Conservation (phyloP, 2,888 invertebrate genomes). For the Mesopsocus fuscifrons region DNA sequence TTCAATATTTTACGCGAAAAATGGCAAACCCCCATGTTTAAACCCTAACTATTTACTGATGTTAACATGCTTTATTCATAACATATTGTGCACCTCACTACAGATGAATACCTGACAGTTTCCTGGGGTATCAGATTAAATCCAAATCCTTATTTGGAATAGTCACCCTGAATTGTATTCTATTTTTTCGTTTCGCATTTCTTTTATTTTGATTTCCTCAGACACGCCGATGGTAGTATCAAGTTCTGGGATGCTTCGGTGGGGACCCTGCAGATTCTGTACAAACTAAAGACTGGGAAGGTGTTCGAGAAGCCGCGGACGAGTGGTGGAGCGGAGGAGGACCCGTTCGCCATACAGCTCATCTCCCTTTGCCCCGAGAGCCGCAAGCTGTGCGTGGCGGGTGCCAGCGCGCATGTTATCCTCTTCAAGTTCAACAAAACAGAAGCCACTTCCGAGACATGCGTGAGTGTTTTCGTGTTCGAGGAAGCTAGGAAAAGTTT, state of each 20-base stretch:
- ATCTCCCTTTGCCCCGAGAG: slow-evolving; percentile 89
- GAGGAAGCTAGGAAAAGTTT: neutral
- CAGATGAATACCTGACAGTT: too few species aligned
- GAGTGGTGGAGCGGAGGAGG: slow-evolving; percentile 48
- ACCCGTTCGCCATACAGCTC: slow-evolving; percentile 78
- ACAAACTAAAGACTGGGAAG: slow-evolving; percentile 95
- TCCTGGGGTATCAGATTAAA: too few species aligned
- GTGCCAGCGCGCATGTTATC: slow-evolving; percentile 83
- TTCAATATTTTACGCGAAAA: too few species aligned
- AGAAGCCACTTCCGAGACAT: slow-evolving; percentile 65
- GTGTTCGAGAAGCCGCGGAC: slow-evolving; percentile 57
- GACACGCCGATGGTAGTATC: slow-evolving; percentile 94
- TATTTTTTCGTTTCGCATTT: too few species aligned
- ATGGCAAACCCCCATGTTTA: too few species aligned
- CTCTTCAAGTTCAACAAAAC: slow-evolving; percentile 89
- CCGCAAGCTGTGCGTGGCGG: slow-evolving; percentile 70
- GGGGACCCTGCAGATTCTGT: slow-evolving; percentile 86
- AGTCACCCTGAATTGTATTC: too few species aligned
- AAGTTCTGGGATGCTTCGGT: slow-evolving; percentile 99
- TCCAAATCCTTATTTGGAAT: too few species aligned
- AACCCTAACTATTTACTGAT: too few species aligned
- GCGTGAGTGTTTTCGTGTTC: slow-evolving; percentile 31
- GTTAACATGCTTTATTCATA: too few species aligned
- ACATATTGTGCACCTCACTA: too few species aligned
- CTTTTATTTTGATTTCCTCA: slow-evolving; percentile 26